phyloP scores from a whole-genome alignment of 2,888 invertebrate genomes.

The Tupiocoris notatus region DNA sequence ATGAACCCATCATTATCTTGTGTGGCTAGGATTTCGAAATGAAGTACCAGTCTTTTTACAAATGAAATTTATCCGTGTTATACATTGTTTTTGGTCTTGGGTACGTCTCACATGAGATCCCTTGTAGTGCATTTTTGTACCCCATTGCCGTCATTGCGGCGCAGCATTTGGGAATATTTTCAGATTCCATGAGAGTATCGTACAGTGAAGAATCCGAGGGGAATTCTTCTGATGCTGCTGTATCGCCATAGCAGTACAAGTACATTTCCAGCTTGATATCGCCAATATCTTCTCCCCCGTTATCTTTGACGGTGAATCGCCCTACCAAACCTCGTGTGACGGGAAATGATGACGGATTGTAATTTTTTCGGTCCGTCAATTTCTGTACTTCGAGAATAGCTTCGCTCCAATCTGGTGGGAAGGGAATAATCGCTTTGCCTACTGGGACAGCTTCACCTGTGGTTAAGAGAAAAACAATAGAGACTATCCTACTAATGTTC shows the following conservation, averaged over 20 bases:
- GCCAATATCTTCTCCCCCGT: constrained; percentile 28
- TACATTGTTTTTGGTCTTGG: constrained; percentile 23
- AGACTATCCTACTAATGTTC: too few relatives aligned
- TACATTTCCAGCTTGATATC: constrained; percentile 19
- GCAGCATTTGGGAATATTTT: constrained; percentile 25
- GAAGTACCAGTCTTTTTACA: constrained; percentile 12
- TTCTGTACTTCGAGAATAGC: constrained; percentile 15
- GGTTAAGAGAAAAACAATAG: too few relatives aligned
- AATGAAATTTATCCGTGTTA: constrained; percentile 20
- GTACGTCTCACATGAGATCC: constrained; percentile 4
- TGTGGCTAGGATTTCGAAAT: too few relatives aligned
- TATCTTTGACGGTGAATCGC: constrained; percentile 12
- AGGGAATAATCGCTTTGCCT: constrained; percentile 13
- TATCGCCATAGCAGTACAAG: constrained; percentile 9
- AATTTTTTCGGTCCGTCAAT: neutral
- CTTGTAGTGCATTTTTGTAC: neutral
- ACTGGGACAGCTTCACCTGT: constrained; percentile 11
- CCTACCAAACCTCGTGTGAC: constrained; percentile 10
- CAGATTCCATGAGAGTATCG: constrained; percentile 7
- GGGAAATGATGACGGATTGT: constrained; percentile 8
- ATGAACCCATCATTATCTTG: too few relatives aligned
- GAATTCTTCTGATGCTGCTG: constrained; percentile 16
- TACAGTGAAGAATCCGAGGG: constrained; percentile 29
- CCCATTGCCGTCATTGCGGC: neutral
- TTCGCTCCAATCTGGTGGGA: constrained; percentile 28